A percentile compares a stretch with the other conserved stretches of the same genome.
Conservation (phyloP, 2,888 invertebrate genomes). For the Monoplex corrugatus region DNA sequence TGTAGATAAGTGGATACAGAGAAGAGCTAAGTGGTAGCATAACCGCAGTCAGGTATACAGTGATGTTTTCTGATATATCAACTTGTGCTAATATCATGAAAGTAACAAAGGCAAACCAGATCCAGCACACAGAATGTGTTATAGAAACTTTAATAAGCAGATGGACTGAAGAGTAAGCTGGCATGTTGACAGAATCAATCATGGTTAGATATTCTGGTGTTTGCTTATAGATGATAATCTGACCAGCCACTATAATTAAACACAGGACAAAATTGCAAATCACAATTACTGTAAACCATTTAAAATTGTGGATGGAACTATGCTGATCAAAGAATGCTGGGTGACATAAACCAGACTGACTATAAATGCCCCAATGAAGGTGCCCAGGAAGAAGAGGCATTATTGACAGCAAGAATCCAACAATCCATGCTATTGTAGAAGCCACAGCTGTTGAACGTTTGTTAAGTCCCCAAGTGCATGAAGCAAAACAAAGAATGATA, state of each 20-base stretch:
- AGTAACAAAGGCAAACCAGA: neutral
- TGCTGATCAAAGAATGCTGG: neutral
- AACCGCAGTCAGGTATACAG: neutral
- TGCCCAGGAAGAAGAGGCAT: neutral
- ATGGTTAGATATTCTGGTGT: neutral
- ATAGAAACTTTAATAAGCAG: neutral
- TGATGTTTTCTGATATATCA: neutral
- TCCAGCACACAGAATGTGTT: neutral
- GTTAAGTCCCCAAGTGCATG: neutral
- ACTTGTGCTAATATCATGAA: neutral
- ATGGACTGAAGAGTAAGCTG: neutral
- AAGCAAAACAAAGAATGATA: neutral
- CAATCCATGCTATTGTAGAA: neutral
- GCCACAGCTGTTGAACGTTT: neutral
- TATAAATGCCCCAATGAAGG: neutral
- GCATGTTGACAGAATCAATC: neutral
- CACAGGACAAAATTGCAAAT: neutral
- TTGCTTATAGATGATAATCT: neutral
- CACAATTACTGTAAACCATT: slow-evolving; percentile 14
- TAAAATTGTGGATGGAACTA: neutral
- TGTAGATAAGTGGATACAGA: neutral
- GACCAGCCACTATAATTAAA: neutral
- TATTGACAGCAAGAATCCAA: neutral
- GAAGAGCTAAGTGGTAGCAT: neutral
- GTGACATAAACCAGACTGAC: neutral